These are phyloP conservation scores for Cephus pygmeus DNA, from an alignment of 2,888 invertebrate species.

Conservation along the genomic window DNA sequence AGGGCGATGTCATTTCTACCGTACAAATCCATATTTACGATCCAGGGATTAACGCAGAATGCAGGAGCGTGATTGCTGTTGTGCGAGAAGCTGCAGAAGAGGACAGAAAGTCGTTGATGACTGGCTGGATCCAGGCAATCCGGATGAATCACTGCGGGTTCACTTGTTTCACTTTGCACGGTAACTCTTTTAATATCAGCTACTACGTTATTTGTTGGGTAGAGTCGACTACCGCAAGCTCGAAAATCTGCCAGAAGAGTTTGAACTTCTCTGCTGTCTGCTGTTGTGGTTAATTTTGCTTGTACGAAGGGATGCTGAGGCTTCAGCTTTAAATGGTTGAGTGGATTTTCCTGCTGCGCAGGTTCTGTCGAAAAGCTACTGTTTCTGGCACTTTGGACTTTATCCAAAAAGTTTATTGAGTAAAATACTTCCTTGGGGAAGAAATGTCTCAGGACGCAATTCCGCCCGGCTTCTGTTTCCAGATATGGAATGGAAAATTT, in stretches of 20 bases:
- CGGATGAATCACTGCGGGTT: slow-evolving; percentile 32
- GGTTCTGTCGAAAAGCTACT: slow-evolving; percentile 35
- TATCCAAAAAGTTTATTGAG: slow-evolving; percentile 72
- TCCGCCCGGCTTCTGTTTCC: slow-evolving; percentile 85
- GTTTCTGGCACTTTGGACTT: slow-evolving; percentile 48
- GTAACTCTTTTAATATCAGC: slow-evolving; percentile 13
- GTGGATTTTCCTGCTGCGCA: slow-evolving; percentile 18
- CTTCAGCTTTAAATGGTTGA: slow-evolving; percentile 62
- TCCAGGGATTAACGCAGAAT: slow-evolving; percentile 92
- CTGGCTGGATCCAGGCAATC: slow-evolving; percentile 84
- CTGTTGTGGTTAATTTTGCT: slow-evolving; percentile 75
- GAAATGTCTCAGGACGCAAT: slow-evolving; percentile 78
- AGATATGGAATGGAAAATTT: slow-evolving; percentile 87
- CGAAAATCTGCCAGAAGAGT: slow-evolving; percentile 85
- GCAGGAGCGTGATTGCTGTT: slow-evolving; percentile 83
- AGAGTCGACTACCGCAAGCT: slow-evolving; percentile 81
- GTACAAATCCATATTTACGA: slow-evolving; percentile 95
- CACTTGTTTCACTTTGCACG: slow-evolving; percentile 19
- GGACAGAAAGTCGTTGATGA: slow-evolving; percentile 88
- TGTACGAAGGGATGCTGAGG: slow-evolving; percentile 80
- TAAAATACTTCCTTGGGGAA: slow-evolving; percentile 81
- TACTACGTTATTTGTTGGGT: slow-evolving; percentile 44
- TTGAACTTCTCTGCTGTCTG: slow-evolving; percentile 76
- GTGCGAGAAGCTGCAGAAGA: slow-evolving; percentile 88
- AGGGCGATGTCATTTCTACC: slow-evolving; percentile 94